These are phyloP conservation scores for Xanthorhoe spadicearia DNA, from an alignment of 2,888 invertebrate species.

Conservation along the genomic window DNA sequence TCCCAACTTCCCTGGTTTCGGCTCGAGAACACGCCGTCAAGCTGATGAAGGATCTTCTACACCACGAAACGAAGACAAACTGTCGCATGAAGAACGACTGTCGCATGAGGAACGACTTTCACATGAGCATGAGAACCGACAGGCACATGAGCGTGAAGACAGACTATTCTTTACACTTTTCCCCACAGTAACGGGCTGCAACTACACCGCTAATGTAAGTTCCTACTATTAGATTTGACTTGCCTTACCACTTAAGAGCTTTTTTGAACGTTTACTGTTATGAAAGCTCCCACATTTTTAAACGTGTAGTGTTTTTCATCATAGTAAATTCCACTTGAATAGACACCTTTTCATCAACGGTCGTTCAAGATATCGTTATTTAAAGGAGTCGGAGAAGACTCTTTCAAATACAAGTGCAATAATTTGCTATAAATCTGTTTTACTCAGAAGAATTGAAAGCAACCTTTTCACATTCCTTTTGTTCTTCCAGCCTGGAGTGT, in stretches of 20 bases:
- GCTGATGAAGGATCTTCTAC: constrained; percentile 17
- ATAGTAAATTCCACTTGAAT: too few relatives aligned
- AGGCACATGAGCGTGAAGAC: constrained; percentile 32
- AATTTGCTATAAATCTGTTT: too few relatives aligned
- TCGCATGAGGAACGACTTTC: constrained; percentile 20
- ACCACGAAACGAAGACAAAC: constrained; percentile 14
- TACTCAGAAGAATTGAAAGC: not conserved
- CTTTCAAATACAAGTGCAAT: too few relatives aligned
- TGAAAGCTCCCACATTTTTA: too few relatives aligned
- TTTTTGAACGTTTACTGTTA: too few relatives aligned
- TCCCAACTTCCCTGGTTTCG: constrained; percentile 2
- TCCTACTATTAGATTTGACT: not conserved
- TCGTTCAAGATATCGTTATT: not conserved
- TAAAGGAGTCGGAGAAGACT: too few relatives aligned
- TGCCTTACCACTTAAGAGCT: not conserved
- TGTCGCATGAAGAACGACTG: too few relatives aligned
- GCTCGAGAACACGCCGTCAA: constrained; percentile 15
- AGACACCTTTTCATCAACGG: not conserved
- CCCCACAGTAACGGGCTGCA: constrained; percentile 41
- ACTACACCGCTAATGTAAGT: constrained; percentile 44
- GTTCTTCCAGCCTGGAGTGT: constrained; percentile 39
- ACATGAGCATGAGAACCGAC: constrained; percentile 17
- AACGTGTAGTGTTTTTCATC: too few relatives aligned
- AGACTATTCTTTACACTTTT: constrained; percentile 35
- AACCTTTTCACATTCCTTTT: not conserved